Evolutionary conservation across 1,140 invertebrate species (phyloP).

Genomic region (Tetranychus cinnabarinus): DNA sequence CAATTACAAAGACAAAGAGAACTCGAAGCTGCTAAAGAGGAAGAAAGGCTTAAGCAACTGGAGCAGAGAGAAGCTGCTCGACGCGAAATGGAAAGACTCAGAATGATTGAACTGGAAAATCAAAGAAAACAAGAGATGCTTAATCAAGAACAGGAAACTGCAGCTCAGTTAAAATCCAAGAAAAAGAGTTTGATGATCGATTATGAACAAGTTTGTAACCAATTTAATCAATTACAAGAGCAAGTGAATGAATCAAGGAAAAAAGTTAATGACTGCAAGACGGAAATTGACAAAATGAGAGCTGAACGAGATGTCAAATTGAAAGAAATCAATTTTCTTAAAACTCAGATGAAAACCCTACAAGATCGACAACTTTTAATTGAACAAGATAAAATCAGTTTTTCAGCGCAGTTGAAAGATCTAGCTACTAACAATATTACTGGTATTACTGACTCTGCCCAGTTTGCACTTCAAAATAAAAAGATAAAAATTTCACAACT

Average conservation of each 20-base stretch:
- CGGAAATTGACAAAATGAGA: slow-evolving; percentile 87
- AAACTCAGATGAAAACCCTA: slow-evolving; percentile 34
- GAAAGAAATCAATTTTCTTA: slow-evolving; percentile 63
- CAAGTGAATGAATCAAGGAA: slow-evolving; percentile 60
- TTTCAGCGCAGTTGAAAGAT: slow-evolving; percentile 12
- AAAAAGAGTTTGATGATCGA: slow-evolving; percentile 65
- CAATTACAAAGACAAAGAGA: slow-evolving; percentile 61
- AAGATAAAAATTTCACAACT: slow-evolving; percentile 61
- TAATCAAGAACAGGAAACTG: slow-evolving; percentile 54
- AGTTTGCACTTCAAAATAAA: slow-evolving; percentile 18
- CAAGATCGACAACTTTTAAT: slow-evolving; percentile 33
- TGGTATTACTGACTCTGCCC: background rate
- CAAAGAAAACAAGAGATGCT: slow-evolving; percentile 65
- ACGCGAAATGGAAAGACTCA: slow-evolving; percentile 81
- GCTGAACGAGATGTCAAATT: slow-evolving; percentile 63
- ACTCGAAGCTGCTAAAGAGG: slow-evolving; percentile 34
- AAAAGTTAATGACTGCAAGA: slow-evolving; percentile 71
- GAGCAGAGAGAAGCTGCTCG: slow-evolving; percentile 42
- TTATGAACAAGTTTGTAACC: slow-evolving; percentile 33
- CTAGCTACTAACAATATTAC: background rate
- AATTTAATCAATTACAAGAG: slow-evolving; percentile 4
- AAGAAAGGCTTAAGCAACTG: slow-evolving; percentile 24
- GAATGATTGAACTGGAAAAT: slow-evolving; percentile 86
- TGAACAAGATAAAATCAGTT: slow-evolving; percentile 16
- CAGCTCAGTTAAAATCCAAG: slow-evolving; percentile 65